Evolutionary conservation across 2,797 vertebrate genomes (phyloP), one percentile per base, ranked within the genome.

Genomic region (Carduelis carduelis): DNA sequence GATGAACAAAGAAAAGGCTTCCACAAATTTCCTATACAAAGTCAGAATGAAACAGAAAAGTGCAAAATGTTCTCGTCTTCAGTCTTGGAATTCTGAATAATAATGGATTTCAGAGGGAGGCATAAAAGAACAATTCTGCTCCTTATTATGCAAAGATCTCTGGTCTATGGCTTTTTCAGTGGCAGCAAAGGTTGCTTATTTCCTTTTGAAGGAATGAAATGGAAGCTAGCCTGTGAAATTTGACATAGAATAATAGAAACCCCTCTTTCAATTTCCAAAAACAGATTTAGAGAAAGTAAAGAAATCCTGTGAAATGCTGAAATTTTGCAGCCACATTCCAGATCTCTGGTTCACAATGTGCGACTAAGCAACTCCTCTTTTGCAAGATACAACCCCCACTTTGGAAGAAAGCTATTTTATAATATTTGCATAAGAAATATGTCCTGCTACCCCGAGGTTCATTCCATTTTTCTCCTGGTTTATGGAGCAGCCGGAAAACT

Each of bases 321-420:
- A 63, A 78, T 93, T 91, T 61, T 23, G 7, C 17, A 66, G n/a
- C 4, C 50, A 20, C 80, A 41, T 79, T 94, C 57, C 78, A 89
- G 23, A 76, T 34, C 74, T 57, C 44, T 43, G 16, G 35, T n/a
- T 93, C 52, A 57, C 41, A 70, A 61, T 3, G 23, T 23, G 46
- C 49, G 32, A 95, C 52, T 79, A 79, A 91, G 52, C 30, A 83
- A 24, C 28, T 52, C 50, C 13, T 86, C 52, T 77, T 66, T 19
- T 79, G 50, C 71, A 92, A 72, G 83, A 71, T 6, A 63, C 7
- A 76, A 83, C 26, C 13, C 18, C 11, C 23, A 43, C 12, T 26
- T 46, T 56, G 47, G 49, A 86, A 63, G 27, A 50, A 57, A 89
- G 39, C 9, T 87, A 4, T 21, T 61, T 63, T 39, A 46, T 32